phyloP scores from a whole-genome alignment of 2,888 invertebrate species.

The Rhagium mordax region DNA sequence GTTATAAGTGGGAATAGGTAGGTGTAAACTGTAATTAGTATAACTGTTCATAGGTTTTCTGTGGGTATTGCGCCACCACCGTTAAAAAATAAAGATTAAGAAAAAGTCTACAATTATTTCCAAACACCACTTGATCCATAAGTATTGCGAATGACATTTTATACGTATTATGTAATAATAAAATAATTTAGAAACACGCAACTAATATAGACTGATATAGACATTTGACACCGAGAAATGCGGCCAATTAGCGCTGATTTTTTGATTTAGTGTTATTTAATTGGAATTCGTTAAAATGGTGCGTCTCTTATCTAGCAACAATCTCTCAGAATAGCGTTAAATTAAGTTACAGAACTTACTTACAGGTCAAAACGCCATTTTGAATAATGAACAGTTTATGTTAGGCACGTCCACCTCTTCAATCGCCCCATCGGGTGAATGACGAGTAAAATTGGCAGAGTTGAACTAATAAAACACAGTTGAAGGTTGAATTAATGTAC shows the following conservation, averaged over 20 bases:
- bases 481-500: slow-evolving; percentile 58
- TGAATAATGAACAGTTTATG: slow-evolving; percentile 23
- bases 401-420: slow-evolving; percentile 17
- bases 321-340: slow-evolving; percentile 10
- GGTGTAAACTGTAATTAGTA: neutral
- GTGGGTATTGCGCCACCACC: too few species aligned
- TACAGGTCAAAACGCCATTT: neutral
- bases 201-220: too few species aligned
- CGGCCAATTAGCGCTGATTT: neutral
- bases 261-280: neutral
- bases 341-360: neutral
- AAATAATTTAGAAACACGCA: too few species aligned
- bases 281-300: neutral
- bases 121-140: too few species aligned
- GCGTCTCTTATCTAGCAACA: neutral
- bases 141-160: too few species aligned
- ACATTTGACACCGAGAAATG: too few species aligned
- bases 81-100: too few species aligned
- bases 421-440: slow-evolving; percentile 29
- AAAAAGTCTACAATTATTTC: too few species aligned
- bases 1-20: neutral
- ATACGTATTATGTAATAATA: too few species aligned
- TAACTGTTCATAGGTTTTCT: neutral
- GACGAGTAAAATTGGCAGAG: slow-evolving; percentile 33
- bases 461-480: slow-evolving; percentile 60